Percentiles rank a stretch among this genome's conserved stretches.
Evolutionary conservation across 2,888 invertebrate genomes (phyloP).

Genomic region (Helicoverpa assulta): DNA sequence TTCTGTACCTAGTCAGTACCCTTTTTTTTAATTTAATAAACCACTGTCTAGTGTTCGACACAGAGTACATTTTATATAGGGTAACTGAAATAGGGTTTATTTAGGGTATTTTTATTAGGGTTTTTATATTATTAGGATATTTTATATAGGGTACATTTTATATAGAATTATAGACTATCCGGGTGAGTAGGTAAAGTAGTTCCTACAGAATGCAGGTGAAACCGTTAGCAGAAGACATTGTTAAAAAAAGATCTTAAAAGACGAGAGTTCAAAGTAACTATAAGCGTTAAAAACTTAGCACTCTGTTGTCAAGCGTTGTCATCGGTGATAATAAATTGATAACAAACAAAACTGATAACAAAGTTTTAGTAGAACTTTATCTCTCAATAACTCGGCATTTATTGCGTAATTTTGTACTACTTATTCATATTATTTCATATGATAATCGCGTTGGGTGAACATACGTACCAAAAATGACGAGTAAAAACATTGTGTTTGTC

Average conservation of each 20-base stretch:
- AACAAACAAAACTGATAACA: constrained; percentile 4
- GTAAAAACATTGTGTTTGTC: constrained; percentile 72
- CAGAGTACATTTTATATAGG: too few relatives aligned
- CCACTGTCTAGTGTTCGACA: too few relatives aligned
- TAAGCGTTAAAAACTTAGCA: neutral
- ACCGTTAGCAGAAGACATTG: too few relatives aligned
- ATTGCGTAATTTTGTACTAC: constrained; percentile 30
- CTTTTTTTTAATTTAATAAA: too few relatives aligned
- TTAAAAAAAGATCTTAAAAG: neutral
- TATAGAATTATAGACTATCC: too few relatives aligned
- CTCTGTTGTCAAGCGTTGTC: neutral
- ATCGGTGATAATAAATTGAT: constrained; percentile 16
- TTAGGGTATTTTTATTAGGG: too few relatives aligned
- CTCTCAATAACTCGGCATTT: neutral
- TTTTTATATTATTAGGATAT: too few relatives aligned
- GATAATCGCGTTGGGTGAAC: constrained; percentile 14
- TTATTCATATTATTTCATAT: constrained; percentile 3
- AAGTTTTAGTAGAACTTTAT: constrained; percentile 14
- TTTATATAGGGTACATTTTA: too few relatives aligned
- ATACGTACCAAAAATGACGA: constrained; percentile 67
- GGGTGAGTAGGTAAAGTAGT: too few relatives aligned
- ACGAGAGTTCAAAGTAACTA: neutral
- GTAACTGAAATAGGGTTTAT: too few relatives aligned
- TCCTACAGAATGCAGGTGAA: too few relatives aligned
- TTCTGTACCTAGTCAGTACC: neutral